Evolutionary conservation across 2,797 vertebrate genomes (phyloP).

Genomic region (Sebastes vulpes): DNA sequence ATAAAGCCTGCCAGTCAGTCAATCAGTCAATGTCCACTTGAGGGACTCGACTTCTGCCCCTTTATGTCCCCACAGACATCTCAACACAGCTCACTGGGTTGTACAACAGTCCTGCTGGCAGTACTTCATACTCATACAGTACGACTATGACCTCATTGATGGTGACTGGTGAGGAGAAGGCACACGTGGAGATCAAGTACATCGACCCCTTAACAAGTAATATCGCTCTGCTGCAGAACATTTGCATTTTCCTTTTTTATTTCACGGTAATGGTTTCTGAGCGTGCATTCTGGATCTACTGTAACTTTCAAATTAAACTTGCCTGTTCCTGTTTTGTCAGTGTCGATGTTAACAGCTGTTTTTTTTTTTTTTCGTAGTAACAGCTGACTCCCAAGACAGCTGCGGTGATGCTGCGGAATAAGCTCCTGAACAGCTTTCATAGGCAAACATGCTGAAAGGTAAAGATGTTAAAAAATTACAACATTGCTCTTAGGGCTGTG

Average conservation of each 20-base stretch:
- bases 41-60: conserved; percentile 66
- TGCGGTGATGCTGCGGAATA: conserved; percentile 37
- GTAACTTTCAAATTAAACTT: conserved; percentile 26
- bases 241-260: neutral
- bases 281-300: neutral
- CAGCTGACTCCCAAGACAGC: conserved; percentile 62
- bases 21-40: conserved; percentile 69
- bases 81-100: conserved; percentile 59
- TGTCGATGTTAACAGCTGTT: conserved; percentile 41
- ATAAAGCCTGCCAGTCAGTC: conserved; percentile 56
- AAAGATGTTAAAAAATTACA: conserved; percentile 55
- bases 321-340: conserved; percentile 33
- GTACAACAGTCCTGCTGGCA: conserved; percentile 14
- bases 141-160: neutral
- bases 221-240: neutral
- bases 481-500: conserved; percentile 23
- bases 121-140: neutral
- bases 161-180: neutral
- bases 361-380: conserved; percentile 11
- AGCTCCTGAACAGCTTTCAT: conserved; percentile 48
- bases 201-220: neutral
- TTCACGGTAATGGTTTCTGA: neutral
- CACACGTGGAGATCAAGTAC: neutral
- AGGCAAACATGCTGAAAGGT: conserved; percentile 56
- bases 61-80: conserved; percentile 59